Evolutionary conservation across 2,797 vertebrate species (phyloP), one percentile per base, ranked within the genome.

Genomic region (Chelmon rostratus): DNA sequence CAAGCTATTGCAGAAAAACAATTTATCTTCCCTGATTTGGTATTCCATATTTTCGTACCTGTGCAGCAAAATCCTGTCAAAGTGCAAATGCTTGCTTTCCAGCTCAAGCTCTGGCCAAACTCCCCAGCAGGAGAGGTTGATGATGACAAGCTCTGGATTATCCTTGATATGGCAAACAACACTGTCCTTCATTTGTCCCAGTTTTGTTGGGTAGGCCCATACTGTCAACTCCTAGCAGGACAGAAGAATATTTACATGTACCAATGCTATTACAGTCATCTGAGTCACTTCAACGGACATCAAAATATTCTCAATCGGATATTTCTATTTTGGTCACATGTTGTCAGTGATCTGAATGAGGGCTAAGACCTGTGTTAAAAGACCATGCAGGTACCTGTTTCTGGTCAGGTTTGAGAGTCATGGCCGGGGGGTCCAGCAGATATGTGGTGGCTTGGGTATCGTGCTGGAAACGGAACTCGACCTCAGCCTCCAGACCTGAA

Each of bases 201-300:
- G 61, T 25, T 93, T 92, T 6, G 96, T 97, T 23, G 97, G 97
- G 69, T 96, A 98, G 0, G 97, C 97, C 96, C 96, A 98, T 21
- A 98, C 19, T 0, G 56, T 95, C 90, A 99, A 87, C 46, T 92
- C 85, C 98, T 99, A 73, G 19, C 7, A 71, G 64, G 50, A 44
- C 10, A 8, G 44, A 47, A 49, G 8, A 79, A 64, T 38, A 71
- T 64, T 21, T 5, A 50, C 40, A 75, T 6, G 31, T 38, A 40
- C 5, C 5, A 9, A 6, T 56, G 25, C 42, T 25, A 13, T 19
- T 15, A 11, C 0, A 31, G 16, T 16, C 37, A 63, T 38, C 0
- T 38, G 2, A 25, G 19, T 50, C 21, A 31, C 42, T 31, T 57
- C 35, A 52, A 6, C 15, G 42, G 7, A 38, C n/a, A n/a, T n/a